Percentiles rank a stretch among this genome's conserved stretches.
Evolutionary conservation across 2,888 invertebrate genomes (phyloP).

Genomic region (Callyntrura guangdongensis): DNA sequence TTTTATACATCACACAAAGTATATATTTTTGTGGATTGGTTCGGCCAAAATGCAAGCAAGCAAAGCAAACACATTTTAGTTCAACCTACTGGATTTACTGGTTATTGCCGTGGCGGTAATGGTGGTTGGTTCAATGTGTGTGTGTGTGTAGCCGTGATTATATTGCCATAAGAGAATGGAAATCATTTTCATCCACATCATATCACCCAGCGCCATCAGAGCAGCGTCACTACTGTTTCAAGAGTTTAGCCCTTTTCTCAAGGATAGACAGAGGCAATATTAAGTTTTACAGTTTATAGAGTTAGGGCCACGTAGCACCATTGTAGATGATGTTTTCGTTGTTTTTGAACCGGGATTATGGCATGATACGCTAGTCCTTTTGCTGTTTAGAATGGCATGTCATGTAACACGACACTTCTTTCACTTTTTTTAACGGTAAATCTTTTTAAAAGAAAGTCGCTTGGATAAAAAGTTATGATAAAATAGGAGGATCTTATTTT

Average conservation of each 20-base stretch:
- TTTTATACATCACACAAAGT: not conserved
- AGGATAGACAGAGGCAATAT: conserved; percentile 4
- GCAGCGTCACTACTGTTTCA: not conserved
- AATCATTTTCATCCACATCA: conserved; percentile 65
- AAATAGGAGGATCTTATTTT: not conserved
- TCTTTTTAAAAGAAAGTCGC: not conserved
- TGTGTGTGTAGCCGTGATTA: conserved; percentile 48
- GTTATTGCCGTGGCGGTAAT: conserved; percentile 53
- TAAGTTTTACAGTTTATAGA: not conserved
- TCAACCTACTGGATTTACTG: conserved; percentile 43
- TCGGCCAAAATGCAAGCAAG: conserved; percentile 52
- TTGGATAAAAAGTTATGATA: conserved; percentile 11
- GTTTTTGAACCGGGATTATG: too few species aligned
- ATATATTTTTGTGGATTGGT: conserved; percentile 20
- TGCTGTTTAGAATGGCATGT: not conserved
- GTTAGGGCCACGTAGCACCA: not conserved
- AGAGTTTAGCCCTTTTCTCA: not conserved
- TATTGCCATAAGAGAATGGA: conserved; percentile 65
- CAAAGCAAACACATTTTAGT: conserved; percentile 50
- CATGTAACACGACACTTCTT: conserved; percentile 15
- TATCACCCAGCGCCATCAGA: conserved; percentile 20
- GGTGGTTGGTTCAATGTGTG: conserved; percentile 26
- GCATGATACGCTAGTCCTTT: too few species aligned
- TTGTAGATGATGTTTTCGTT: not conserved
- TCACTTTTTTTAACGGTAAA: not conserved